phyloP scores from a whole-genome alignment of 2,113 vertebrate species.

The Caranx ignobilis region DNA sequence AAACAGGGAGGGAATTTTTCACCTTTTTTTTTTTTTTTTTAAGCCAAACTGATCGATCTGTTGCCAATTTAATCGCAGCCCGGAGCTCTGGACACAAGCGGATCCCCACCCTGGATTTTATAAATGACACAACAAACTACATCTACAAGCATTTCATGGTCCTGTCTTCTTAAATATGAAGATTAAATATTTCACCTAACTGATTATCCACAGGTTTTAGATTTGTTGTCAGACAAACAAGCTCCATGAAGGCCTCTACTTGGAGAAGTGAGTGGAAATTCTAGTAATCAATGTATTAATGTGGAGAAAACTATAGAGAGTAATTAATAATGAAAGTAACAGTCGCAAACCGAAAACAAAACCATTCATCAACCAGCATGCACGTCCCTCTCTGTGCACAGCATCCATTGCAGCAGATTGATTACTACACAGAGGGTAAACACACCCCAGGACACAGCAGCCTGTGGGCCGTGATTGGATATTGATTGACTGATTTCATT shows the following conservation, averaged over 20 bases:
- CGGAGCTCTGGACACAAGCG: too few species aligned
- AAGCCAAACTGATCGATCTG: too few species aligned
- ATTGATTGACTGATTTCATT: slow-evolving; percentile 1
- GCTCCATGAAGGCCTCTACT: background rate
- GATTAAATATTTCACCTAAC: background rate
- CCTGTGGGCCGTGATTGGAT: slow-evolving; percentile 10
- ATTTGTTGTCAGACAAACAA: background rate
- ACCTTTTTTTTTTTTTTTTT: background rate
- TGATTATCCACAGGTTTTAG: background rate
- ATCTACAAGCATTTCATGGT: too few species aligned
- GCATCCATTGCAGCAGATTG: background rate
- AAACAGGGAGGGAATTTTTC: too few species aligned
- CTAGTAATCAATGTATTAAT: background rate
- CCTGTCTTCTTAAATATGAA: background rate
- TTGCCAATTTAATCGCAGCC: too few species aligned
- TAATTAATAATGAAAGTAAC: background rate
- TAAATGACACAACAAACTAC: too few species aligned
- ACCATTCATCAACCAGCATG: background rate
- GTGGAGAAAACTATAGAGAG: background rate
- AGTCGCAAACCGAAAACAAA: background rate
- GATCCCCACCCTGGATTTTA: too few species aligned
- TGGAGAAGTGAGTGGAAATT: background rate
- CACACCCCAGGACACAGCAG: background rate
- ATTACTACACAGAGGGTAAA: background rate
- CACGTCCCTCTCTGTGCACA: background rate